phyloP scores from a whole-genome alignment of 2,797 vertebrate genomes.

The Gymnoscopelus microlampas region DNA sequence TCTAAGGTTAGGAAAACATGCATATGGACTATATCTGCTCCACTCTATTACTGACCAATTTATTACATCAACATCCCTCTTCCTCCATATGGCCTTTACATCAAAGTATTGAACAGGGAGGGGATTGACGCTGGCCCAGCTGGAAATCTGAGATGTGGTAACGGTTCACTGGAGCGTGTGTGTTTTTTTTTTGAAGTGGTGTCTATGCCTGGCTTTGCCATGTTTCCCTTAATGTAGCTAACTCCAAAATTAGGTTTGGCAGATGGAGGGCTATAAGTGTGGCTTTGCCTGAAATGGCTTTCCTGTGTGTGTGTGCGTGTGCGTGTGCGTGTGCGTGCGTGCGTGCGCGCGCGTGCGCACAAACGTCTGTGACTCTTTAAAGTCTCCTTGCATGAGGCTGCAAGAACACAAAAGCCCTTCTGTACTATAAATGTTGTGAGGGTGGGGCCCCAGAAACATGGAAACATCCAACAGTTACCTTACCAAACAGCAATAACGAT shows the following conservation, averaged over 20 bases:
- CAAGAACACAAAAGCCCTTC: slow-evolving; percentile 71
- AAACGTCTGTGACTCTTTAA: slow-evolving; percentile 70
- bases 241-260: slow-evolving; percentile 80
- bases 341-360: slow-evolving; percentile 41
- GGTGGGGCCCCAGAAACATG: slow-evolving; percentile 45
- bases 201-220: slow-evolving; percentile 70
- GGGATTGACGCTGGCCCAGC: slow-evolving; percentile 50
- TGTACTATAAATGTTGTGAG: slow-evolving; percentile 66
- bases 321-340: slow-evolving; percentile 32
- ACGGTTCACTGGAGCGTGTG: slow-evolving; percentile 61
- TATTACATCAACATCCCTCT: slow-evolving; percentile 30
- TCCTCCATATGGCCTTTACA: slow-evolving; percentile 68
- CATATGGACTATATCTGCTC: slow-evolving; percentile 35
- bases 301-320: slow-evolving; percentile 45
- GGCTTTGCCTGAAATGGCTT: slow-evolving; percentile 69
- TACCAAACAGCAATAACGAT: slow-evolving; percentile 31
- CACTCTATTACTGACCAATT: slow-evolving; percentile 27
- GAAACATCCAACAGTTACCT: slow-evolving; percentile 47
- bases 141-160: slow-evolving; percentile 67
- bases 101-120: slow-evolving; percentile 67
- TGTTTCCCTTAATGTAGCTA: slow-evolving; percentile 68
- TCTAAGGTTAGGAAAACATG: slow-evolving; percentile 44
- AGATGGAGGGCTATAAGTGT: slow-evolving; percentile 72
- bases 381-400: slow-evolving; percentile 34
- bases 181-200: slow-evolving; percentile 73